Base-by-base conservation (phyloP, 2,797 vertebrate species). In the Acipenser oxyrinchus region DNA sequence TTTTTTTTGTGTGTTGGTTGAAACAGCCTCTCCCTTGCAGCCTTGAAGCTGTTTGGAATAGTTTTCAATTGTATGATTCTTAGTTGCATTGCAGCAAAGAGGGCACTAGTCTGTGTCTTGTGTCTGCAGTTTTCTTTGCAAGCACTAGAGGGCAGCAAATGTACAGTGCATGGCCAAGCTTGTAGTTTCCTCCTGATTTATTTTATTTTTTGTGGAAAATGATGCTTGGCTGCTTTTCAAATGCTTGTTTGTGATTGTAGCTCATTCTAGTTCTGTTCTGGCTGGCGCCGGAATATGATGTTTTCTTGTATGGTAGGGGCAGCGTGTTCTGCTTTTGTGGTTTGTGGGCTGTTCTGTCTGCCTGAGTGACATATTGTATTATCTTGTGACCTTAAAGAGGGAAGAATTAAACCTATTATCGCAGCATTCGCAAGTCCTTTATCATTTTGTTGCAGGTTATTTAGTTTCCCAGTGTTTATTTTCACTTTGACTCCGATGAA, bases 111-210 rank as follows among this genome's bases (percentile, higher is more conserved):
- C 57, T 58, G 23, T 4, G 23, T 37, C 23, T 37, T 37, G 65
- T 37, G 23, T 37, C 23, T 37, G 23, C 48, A 51, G 59, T 77
- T 62, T 55, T 63, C 50, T 65, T 72, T 72, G 64, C 64, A 70
- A 66, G 66, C 78, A 72, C 76, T 68, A 77, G 78, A 68, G 71
- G 76, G 76, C 78, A 74, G 66, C 23, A 51, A 62, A 68, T 70
- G 64, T 66, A 52, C 63, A 66, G 68, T 70, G 64, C 67, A 63
- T 66, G 64, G 51, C 23, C 23, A 55, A 18, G 49, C 53, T 65
- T 66, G 49, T 48, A 53, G 51, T 48, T 7, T 50, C 18, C 12
- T n/a, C 11, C 8, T n/a, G 51, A n/a, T 10, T 13, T n/a, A 18
- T 18, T 18, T 18, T 18, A 18, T 18, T 18, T 18, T 18, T 18